A percentile compares a stretch with the other conserved stretches of the same genome.
Evolutionary conservation across 2,113 vertebrate species (phyloP).

Genomic region (Saccopteryx bilineata): DNA sequence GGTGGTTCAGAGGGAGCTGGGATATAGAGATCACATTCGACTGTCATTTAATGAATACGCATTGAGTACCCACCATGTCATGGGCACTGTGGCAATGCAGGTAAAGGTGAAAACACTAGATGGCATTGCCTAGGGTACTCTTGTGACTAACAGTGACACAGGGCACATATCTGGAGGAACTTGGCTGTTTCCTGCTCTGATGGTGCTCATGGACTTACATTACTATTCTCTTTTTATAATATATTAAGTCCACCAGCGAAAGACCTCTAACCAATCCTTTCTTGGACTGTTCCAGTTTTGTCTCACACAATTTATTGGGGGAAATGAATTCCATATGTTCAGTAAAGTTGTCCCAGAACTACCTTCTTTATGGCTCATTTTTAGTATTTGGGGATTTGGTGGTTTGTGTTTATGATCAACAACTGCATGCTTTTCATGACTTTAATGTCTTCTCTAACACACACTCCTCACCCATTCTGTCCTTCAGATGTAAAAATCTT

Average conservation of each 20-base stretch:
- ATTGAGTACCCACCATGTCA: background rate
- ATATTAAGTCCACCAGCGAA: conserved; percentile 36
- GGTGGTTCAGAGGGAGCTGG: background rate
- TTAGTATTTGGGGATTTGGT: conserved; percentile 72
- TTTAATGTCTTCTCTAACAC: conserved; percentile 53
- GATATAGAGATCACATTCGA: background rate
- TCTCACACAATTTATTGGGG: conserved; percentile 69
- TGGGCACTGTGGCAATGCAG: background rate
- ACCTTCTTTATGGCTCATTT: conserved; percentile 53
- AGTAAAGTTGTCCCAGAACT: conserved; percentile 66
- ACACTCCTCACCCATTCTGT: background rate
- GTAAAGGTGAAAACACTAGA: background rate
- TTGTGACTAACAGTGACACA: background rate
- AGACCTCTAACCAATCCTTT: conserved; percentile 1
- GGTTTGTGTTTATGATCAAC: conserved; percentile 70
- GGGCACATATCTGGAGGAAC: background rate
- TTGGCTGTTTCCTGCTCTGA: background rate
- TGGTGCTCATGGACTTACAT: background rate
- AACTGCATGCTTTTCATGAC: conserved; percentile 43
- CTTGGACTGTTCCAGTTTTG: conserved; percentile 56
- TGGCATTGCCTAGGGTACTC: background rate
- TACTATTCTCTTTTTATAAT: conserved; percentile 37
- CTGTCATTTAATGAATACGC: conserved; percentile 1
- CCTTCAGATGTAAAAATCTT: conserved; percentile 55
- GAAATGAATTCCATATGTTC: conserved; percentile 80